Percentiles rank a stretch among this genome's conserved stretches.
Conservation (phyloP, 2,113 vertebrate species). For the Calidris pugnax region DNA sequence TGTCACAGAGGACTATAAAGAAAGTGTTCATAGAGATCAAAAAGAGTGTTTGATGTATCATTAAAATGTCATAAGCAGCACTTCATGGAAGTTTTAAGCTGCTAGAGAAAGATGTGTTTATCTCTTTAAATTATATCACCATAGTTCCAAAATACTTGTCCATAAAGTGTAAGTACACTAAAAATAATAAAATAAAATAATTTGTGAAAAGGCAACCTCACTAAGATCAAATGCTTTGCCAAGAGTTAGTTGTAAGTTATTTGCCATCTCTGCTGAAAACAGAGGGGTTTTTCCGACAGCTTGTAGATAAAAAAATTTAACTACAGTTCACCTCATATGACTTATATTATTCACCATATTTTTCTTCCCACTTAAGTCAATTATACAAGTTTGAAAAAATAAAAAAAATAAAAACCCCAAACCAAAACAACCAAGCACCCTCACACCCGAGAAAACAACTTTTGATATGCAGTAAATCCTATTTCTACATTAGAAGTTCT, state of each 20-base stretch:
- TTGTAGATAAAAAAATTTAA: background rate
- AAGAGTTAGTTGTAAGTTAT: background rate
- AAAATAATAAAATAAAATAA: too few relatives aligned
- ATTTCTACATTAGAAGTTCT: background rate
- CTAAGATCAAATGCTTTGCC: background rate
- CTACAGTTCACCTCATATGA: background rate
- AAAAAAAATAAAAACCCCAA: background rate
- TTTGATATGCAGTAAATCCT: background rate
- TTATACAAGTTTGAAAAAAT: background rate
- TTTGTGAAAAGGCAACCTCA: background rate
- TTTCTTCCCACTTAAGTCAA: background rate
- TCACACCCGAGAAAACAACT: rapidly evolving
- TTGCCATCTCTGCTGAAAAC: background rate
- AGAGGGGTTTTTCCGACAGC: background rate
- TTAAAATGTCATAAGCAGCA: background rate
- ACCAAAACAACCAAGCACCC: background rate
- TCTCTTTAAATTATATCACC: background rate
- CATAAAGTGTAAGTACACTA: background rate
- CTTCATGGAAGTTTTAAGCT: too few relatives aligned
- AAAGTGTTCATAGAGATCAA: background rate
- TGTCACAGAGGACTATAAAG: background rate
- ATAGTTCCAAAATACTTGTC: background rate
- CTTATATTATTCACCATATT: background rate
- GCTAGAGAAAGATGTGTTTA: background rate
- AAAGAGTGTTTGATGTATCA: background rate